Conservation (phyloP, 2,113 vertebrate genomes). For the Ariopsis seemanni region DNA sequence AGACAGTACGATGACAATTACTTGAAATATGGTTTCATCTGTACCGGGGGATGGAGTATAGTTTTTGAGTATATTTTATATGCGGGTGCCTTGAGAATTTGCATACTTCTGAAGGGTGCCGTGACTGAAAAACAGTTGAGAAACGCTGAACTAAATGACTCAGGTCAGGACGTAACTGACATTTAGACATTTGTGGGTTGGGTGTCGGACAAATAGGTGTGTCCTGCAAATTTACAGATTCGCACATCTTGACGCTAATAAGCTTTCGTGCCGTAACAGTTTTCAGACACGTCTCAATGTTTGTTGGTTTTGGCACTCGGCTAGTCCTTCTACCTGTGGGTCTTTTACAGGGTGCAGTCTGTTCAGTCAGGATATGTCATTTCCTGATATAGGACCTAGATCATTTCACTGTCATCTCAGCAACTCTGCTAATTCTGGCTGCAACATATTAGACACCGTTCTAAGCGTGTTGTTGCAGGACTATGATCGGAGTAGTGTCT, state of each 20-base stretch:
- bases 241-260: not conserved
- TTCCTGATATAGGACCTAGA: slow-evolving; percentile 73
- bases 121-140: too few species aligned
- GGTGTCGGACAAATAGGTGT: slow-evolving; percentile 17
- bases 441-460: slow-evolving; percentile 55
- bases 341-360: slow-evolving; percentile 43
- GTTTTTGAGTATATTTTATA: too few species aligned
- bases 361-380: slow-evolving; percentile 54
- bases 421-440: slow-evolving; percentile 77
- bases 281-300: not conserved
- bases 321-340: slow-evolving; percentile 56
- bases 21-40: too few species aligned
- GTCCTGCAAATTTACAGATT: not conserved
- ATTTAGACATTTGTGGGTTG: slow-evolving; percentile 10
- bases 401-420: slow-evolving; percentile 74
- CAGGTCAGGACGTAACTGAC: slow-evolving; percentile 12
- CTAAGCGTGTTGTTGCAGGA: slow-evolving; percentile 34
- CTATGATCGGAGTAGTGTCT: slow-evolving; percentile 37
- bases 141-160: not conserved
- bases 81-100: too few species aligned
- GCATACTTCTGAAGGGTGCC: too few species aligned
- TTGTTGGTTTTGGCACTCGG: not conserved
- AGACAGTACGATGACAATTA: too few species aligned
- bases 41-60: too few species aligned
- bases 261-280: not conserved